These are phyloP conservation scores for Notolepis coatsorum DNA, from an alignment of 2,797 vertebrate genomes.

Conservation along the genomic window DNA sequence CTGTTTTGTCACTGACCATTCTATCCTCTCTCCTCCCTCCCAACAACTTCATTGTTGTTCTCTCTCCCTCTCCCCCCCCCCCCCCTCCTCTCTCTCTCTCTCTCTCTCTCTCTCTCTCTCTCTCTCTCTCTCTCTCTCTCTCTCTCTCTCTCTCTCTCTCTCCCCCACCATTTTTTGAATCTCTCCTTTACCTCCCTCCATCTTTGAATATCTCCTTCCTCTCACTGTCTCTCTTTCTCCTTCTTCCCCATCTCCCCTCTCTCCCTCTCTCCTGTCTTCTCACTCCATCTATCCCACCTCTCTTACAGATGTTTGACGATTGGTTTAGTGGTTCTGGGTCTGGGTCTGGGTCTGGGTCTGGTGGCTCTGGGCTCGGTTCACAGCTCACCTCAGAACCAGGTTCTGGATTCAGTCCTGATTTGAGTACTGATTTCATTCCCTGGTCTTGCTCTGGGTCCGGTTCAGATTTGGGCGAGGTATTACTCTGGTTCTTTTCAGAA, in stretches of 20 bases:
- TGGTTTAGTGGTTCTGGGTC: constrained; percentile 78
- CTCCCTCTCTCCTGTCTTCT: background rate
- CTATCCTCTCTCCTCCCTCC: constrained; percentile 5
- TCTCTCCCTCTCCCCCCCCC: background rate
- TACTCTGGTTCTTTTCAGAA: constrained; percentile 51
- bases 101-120: background rate
- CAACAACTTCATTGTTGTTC: background rate
- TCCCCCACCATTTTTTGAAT: background rate
- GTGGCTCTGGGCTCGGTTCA: constrained; percentile 61
- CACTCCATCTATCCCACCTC: constrained; percentile 22
- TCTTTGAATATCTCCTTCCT: background rate
- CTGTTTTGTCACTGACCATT: constrained; percentile 2
- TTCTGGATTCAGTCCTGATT: constrained; percentile 49
- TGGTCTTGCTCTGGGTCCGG: constrained; percentile 49
- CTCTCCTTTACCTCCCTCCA: background rate
- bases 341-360: constrained; percentile 11
- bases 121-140: background rate
- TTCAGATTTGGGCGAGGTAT: constrained; percentile 72
- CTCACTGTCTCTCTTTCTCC: constrained; percentile 10
- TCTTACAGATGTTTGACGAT: constrained; percentile 77
- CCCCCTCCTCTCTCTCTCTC: background rate
- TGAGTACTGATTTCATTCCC: constrained; percentile 41
- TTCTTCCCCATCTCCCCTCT: background rate
- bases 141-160: background rate
- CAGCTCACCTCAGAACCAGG: constrained; percentile 44